A percentile compares a stretch with the other conserved stretches of the same genome.
Conservation (phyloP, 2,113 vertebrate species). For the Sceloporus undulatus region DNA sequence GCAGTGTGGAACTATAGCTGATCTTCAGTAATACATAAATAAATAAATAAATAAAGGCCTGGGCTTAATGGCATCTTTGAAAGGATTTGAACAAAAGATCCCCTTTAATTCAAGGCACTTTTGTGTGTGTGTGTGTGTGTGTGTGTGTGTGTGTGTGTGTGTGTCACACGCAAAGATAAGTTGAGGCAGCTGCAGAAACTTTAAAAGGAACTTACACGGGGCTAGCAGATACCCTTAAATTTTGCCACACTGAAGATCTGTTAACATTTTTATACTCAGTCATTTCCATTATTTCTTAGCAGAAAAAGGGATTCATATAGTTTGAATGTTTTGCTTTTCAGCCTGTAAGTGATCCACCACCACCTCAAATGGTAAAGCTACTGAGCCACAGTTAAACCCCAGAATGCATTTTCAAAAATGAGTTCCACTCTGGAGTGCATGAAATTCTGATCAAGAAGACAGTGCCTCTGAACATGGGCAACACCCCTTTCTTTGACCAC, state of each 20-base stretch:
- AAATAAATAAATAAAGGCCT: constrained; percentile 13
- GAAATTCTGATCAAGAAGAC: too few relatives aligned
- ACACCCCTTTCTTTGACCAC: too few relatives aligned
- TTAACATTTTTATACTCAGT: background rate
- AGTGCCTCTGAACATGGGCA: too few relatives aligned
- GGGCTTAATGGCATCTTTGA: constrained; percentile 12
- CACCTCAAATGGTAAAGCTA: too few relatives aligned
- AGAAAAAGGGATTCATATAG: too few relatives aligned
- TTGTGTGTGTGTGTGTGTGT: background rate
- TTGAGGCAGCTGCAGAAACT: background rate
- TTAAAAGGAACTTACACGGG: constrained; percentile 14
- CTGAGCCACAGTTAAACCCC: too few relatives aligned
- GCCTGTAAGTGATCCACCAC: too few relatives aligned
- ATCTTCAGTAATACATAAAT: constrained; percentile 31
- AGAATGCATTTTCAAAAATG: too few relatives aligned
- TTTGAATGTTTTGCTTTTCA: too few relatives aligned
- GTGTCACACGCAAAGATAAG: background rate
- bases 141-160: background rate
- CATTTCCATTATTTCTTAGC: too few relatives aligned
- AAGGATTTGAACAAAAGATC: constrained; percentile 36
- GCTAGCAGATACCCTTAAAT: background rate
- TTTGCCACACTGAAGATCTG: constrained; percentile 11
- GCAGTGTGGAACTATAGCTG: constrained; percentile 22
- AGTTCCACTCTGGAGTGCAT: too few relatives aligned
- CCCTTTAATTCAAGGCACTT: constrained; percentile 28